phyloP scores from a whole-genome alignment of 1,140 invertebrate genomes.

The Anoplolepis gracilipes region DNA sequence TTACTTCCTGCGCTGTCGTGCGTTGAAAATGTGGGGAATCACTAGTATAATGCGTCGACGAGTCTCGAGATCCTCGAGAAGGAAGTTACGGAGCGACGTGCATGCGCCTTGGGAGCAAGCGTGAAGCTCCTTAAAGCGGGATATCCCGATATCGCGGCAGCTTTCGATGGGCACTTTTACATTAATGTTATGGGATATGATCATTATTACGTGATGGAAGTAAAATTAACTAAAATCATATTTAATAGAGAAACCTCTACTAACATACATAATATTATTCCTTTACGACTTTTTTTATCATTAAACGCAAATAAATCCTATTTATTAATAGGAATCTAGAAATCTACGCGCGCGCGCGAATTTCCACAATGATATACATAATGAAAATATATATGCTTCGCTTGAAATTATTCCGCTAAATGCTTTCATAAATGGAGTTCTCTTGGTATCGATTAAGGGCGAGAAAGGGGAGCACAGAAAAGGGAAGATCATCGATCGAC shows the following conservation, averaged over 20 bases:
- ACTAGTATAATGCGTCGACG: conserved; percentile 46
- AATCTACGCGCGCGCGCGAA: not conserved
- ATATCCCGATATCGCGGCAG: conserved; percentile 77
- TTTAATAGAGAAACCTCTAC: not conserved
- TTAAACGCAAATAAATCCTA: not conserved
- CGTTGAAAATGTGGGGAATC: conserved; percentile 54
- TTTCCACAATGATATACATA: not conserved
- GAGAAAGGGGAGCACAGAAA: conserved; percentile 57
- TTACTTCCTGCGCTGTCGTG: conserved; percentile 49
- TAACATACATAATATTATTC: not conserved
- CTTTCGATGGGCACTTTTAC: conserved; percentile 60
- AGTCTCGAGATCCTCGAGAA: conserved; percentile 35
- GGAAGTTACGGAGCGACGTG: conserved; percentile 69
- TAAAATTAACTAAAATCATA: not conserved
- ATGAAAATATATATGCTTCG: not conserved
- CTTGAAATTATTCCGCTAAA: conserved; percentile 27
- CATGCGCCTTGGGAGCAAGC: conserved; percentile 55
- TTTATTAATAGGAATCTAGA: not conserved
- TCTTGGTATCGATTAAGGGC: conserved; percentile 47
- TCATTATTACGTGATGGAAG: not conserved
- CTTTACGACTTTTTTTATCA: not conserved
- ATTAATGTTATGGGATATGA: not conserved
- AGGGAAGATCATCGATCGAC: conserved; percentile 70
- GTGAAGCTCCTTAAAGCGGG: conserved; percentile 75
- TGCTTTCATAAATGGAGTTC: not conserved